Conservation (phyloP, 2,797 vertebrate genomes). For the Siniperca undulata region DNA sequence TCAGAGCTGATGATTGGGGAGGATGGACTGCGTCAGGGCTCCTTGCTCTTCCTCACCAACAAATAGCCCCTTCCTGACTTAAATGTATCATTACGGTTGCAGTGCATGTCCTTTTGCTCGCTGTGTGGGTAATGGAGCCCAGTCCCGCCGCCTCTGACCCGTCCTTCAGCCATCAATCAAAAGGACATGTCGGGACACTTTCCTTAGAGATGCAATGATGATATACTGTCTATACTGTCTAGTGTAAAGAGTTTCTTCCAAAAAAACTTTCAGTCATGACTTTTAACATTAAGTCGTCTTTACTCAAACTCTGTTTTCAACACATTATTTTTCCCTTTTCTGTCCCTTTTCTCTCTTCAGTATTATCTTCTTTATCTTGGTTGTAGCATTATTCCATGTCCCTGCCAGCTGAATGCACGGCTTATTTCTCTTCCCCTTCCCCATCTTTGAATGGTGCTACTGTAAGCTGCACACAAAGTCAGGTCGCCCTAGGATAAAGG, state of each 20-base stretch:
- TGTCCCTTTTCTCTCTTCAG: slow-evolving; percentile 7
- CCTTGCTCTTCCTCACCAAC: slow-evolving; percentile 52
- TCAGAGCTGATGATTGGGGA: slow-evolving; percentile 58
- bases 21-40: slow-evolving; percentile 61
- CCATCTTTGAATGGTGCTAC: slow-evolving; percentile 22
- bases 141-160: slow-evolving; percentile 20
- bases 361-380: slow-evolving; percentile 41
- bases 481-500: slow-evolving; percentile 60
- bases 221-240: slow-evolving; percentile 31
- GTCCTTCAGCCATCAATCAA: slow-evolving; percentile 66
- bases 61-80: slow-evolving; percentile 61
- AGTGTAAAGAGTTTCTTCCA: slow-evolving; percentile 30
- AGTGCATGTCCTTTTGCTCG: slow-evolving; percentile 48
- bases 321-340: slow-evolving; percentile 5
- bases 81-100: slow-evolving; percentile 63
- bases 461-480: slow-evolving; percentile 50
- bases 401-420: slow-evolving; percentile 37
- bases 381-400: slow-evolving; percentile 24
- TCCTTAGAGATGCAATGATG: slow-evolving; percentile 44
- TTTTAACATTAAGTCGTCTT: slow-evolving; percentile 32
- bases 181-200: slow-evolving; percentile 34
- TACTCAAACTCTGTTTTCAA: slow-evolving; percentile 19
- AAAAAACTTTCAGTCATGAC: slow-evolving; percentile 24
- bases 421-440: slow-evolving; percentile 18
- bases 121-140: slow-evolving; percentile 62